Conservation (phyloP, 2,888 invertebrate species). For the Trisateles emortualis region DNA sequence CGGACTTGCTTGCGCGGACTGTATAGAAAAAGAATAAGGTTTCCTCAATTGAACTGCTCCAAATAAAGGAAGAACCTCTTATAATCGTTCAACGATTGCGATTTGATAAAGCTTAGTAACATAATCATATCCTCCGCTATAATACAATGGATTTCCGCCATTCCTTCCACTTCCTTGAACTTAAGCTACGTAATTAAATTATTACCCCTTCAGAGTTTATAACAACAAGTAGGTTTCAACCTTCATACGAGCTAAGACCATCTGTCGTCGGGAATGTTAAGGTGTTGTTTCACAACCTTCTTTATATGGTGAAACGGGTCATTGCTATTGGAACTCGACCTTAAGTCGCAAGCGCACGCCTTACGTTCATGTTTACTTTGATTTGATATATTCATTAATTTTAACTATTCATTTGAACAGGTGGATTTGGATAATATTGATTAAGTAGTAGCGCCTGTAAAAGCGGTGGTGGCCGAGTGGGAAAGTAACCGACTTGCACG, state of each 20-base stretch:
- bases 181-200: conserved; percentile 17
- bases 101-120: no score
- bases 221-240: conserved; percentile 28
- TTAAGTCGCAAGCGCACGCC: conserved; percentile 47
- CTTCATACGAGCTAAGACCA: conserved; percentile 59
- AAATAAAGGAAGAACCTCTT: no score
- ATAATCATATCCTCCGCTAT: no score
- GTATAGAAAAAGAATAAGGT: no score
- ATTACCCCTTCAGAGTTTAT: conserved; percentile 21
- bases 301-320: conserved; percentile 77
- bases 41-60: no score
- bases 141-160: no score
- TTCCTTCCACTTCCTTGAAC: no score
- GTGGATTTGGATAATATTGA: neutral
- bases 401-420: conserved; percentile 4
- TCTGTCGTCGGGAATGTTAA: conserved; percentile 68
- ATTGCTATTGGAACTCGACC: conserved; percentile 72
- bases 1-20: no score
- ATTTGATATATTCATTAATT: conserved; percentile 37
- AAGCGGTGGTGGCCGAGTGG: no score
- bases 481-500: no score
- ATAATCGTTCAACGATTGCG: no score
- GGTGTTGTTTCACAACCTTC: conserved; percentile 69
- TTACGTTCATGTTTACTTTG: conserved; percentile 40
- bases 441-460: no score